Base-by-base conservation (phyloP, 2,113 vertebrate species). In the Rhinogobius similis region DNA sequence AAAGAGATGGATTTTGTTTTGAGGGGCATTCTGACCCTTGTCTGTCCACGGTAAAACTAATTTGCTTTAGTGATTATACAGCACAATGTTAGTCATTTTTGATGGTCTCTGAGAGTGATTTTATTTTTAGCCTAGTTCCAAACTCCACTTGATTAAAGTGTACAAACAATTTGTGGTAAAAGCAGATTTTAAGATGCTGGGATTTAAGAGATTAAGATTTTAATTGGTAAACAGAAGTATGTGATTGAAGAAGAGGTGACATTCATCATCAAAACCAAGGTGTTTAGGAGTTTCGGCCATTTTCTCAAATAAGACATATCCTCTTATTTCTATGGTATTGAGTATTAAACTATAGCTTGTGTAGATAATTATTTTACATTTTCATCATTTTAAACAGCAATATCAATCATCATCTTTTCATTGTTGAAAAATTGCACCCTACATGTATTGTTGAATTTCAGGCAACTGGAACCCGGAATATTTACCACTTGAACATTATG, bases 41-140 rank as follows among this genome's bases (percentile, higher is more conserved):
- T 73, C 52, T 12, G 16, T 58, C 55, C 5, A 18, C 39, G 20
- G 59, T 65, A 29, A 38, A 70, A 24, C 44, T 24, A 38, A 65
- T 68, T 52, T 62, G n/a, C 41, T 50, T 68, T 13, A 5, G 10
- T 9, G 50, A 53, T 5, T 68, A 38, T 32, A 38, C 5, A n/a
- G 18, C 29, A 7, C 27, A 38, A 10, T n/a, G 29, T 61, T n/a
- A 9, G 14, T 72, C 27, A 52, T 24, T 59, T n/a, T 29, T 41
- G 32, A 3, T 10, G n/a, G 13, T 18, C 36, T 56, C 1, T 58
- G 5, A 14, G 13, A 24, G 21, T 36, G 32, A 36, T 21, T 48
- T 26, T 50, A 10, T 10, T 67, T 56, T 8, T 58, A 68, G 10
- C 13, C 20, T 29, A 43, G 50, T n/a, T 55, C 27, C 32, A 50